Evolutionary conservation across 2,113 vertebrate species (phyloP).

Genomic region (Ploceus nigricollis): DNA sequence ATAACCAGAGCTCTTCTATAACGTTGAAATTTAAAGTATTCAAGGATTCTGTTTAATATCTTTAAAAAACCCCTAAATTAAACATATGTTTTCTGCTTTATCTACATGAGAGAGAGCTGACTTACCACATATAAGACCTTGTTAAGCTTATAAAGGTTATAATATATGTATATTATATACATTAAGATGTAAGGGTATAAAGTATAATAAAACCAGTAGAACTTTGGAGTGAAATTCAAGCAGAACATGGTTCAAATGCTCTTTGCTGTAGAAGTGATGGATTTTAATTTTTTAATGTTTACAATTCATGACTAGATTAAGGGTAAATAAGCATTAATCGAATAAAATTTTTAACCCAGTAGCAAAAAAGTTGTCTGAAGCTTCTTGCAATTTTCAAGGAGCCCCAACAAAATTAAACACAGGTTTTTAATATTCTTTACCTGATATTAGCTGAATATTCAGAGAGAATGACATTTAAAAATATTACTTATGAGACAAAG

Average conservation of each 20-base stretch:
- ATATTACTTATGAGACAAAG: neutral
- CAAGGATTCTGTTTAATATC: neutral
- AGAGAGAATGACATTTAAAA: neutral
- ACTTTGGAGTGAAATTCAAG: neutral
- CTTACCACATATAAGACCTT: neutral
- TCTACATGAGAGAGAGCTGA: neutral
- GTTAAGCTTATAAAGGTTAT: neutral
- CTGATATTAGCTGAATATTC: neutral
- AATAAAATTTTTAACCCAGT: neutral
- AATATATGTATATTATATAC: neutral
- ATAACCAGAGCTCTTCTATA: neutral
- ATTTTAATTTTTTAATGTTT: neutral
- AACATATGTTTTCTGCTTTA: neutral
- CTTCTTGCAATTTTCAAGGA: neutral
- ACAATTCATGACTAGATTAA: neutral
- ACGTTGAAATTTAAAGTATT: neutral
- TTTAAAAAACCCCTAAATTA: rapidly evolving
- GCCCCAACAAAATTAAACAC: neutral
- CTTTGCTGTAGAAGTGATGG: neutral
- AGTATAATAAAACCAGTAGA: neutral
- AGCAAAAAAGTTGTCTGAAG: neutral
- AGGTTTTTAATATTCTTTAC: neutral
- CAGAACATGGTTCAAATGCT: neutral
- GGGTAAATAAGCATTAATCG: neutral
- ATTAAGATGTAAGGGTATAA: neutral